A percentile compares a stretch with the other conserved stretches of the same genome.
These are phyloP conservation scores for Ondatra zibethicus DNA, from an alignment of 2,113 vertebrate species.

Conservation along the genomic window DNA sequence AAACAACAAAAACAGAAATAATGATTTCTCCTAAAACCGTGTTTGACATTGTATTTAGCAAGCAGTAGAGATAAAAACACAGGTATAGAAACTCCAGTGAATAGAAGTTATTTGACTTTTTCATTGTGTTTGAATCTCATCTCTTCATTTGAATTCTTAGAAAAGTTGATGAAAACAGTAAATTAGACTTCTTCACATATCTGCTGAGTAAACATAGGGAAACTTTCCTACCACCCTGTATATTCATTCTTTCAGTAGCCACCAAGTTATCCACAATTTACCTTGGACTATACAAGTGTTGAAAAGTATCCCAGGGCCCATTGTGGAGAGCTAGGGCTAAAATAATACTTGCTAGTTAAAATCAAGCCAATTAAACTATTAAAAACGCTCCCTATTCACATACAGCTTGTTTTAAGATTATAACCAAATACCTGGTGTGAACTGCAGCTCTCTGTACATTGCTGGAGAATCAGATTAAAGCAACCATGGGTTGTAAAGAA, in stretches of 20 bases:
- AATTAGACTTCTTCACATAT: background rate
- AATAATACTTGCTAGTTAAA: background rate
- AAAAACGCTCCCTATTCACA: background rate
- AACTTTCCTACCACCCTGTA: background rate
- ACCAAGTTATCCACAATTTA: background rate
- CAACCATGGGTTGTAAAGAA: background rate
- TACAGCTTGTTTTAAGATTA: background rate
- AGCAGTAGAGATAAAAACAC: background rate
- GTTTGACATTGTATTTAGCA: background rate
- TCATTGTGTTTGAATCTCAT: background rate
- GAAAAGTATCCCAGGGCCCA: background rate
- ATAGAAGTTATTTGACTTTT: background rate
- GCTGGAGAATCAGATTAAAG: background rate
- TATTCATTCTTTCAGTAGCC: background rate
- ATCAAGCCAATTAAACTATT: background rate
- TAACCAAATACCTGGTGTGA: background rate
- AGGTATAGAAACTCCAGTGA: background rate
- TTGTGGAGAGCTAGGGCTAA: background rate
- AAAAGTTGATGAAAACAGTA: background rate
- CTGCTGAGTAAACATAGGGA: rapidly evolving
- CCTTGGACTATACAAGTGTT: background rate
- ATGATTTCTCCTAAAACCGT: background rate
- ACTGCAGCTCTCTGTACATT: background rate
- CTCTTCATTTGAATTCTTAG: background rate
- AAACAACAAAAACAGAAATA: background rate